Conservation (phyloP, 2,113 vertebrate genomes). For the Alces alces region DNA sequence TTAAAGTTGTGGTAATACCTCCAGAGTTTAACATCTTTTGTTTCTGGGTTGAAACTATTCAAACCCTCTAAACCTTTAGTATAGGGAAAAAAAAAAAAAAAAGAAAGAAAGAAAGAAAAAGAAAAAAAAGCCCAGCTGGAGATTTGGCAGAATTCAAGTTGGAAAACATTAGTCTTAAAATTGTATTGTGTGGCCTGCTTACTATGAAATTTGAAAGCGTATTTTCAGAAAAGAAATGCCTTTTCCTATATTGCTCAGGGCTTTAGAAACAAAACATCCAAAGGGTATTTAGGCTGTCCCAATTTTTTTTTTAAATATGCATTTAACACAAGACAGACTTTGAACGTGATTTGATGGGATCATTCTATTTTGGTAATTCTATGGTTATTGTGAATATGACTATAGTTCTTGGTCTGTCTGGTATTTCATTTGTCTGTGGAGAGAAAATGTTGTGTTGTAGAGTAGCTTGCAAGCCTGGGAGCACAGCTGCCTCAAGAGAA, state of each 20-base stretch:
- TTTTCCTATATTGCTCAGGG: neutral
- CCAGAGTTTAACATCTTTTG: constrained; percentile 64
- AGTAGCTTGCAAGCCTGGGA: neutral
- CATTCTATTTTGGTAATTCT: neutral
- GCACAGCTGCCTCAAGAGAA: neutral
- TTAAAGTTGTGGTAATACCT: constrained; percentile 78
- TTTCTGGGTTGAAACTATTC: constrained; percentile 46
- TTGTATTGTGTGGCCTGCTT: neutral
- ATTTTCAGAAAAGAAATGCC: neutral
- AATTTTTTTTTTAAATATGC: neutral
- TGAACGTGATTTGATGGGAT: neutral
- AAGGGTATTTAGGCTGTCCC: neutral
- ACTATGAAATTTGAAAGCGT: neutral
- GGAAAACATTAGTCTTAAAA: neutral
- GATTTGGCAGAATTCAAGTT: neutral
- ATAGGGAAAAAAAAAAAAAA: neutral
- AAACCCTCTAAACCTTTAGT: constrained; percentile 37
- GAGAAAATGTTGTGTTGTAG: neutral
- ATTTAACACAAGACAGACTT: neutral
- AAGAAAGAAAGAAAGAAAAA: neutral
- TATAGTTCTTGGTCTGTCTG: neutral
- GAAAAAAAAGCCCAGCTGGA: neutral
- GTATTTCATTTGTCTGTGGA: neutral
- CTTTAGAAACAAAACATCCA: neutral
- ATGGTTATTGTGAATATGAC: neutral